phyloP scores from a whole-genome alignment of 1,140 invertebrate species.

The Drosophila neocordata region DNA sequence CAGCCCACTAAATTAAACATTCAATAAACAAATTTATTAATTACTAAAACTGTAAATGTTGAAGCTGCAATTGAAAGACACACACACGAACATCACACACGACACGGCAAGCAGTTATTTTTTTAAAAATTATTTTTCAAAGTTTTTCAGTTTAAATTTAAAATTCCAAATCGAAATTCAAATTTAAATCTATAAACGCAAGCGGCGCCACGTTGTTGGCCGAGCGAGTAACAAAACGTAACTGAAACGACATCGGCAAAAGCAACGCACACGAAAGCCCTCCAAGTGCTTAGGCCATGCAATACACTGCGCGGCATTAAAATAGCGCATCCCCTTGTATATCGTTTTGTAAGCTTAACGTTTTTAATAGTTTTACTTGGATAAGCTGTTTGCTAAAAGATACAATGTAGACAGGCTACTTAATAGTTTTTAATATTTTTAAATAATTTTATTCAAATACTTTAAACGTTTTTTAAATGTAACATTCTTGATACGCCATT shows the following conservation, averaged over 20 bases:
- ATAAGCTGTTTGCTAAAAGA: no score
- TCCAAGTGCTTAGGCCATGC: conserved; percentile 16
- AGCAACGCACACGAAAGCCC: conserved; percentile 22
- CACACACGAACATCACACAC: background rate
- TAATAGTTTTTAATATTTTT: no score
- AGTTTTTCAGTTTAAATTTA: background rate
- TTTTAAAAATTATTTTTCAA: background rate
- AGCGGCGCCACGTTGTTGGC: conserved; percentile 61
- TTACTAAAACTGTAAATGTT: background rate
- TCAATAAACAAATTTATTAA: conserved; percentile 1
- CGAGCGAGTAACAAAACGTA: conserved; percentile 62
- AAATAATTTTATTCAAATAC: no score
- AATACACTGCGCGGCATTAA: conserved; percentile 13
- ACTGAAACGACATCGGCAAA: conserved; percentile 45
- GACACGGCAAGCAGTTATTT: background rate
- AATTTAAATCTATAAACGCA: conserved; percentile 31
- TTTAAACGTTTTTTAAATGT: no score
- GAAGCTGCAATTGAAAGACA: background rate
- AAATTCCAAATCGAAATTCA: conserved; percentile 4
- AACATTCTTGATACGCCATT: no score
- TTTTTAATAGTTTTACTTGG: no score
- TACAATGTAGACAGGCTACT: no score
- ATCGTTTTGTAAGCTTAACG: no score
- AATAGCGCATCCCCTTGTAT: no score
- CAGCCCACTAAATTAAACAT: background rate